phyloP scores from a whole-genome alignment of 2,113 vertebrate genomes.

The Conger conger region DNA sequence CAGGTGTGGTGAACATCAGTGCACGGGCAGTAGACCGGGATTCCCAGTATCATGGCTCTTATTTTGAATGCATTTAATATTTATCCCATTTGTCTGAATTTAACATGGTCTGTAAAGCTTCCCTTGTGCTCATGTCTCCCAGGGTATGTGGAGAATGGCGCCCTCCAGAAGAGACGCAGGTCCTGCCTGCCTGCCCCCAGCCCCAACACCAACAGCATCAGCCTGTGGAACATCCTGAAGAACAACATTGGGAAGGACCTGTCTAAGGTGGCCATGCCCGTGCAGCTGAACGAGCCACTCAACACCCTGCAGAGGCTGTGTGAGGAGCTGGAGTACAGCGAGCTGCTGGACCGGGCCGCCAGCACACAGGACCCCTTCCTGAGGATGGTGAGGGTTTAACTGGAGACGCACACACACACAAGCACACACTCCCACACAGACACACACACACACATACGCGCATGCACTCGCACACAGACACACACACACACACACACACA shows the following conservation, averaged over 20 bases:
- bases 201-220: constrained; percentile 85
- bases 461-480: background rate
- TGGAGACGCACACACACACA: too few relatives aligned
- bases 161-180: constrained; percentile 61
- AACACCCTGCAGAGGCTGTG: constrained; percentile 94
- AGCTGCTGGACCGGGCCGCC: constrained; percentile 86
- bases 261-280: constrained; percentile 96
- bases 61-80: background rate
- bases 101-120: background rate
- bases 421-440: too few relatives aligned
- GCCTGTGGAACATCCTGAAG: constrained; percentile 94
- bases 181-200: constrained; percentile 80
- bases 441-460: background rate
- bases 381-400: constrained; percentile 84
- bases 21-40: background rate
- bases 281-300: constrained; percentile 91
- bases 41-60: background rate
- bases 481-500: background rate
- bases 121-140: background rate
- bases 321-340: constrained; percentile 96
- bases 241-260: constrained; percentile 98
- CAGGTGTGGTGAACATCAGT: constrained; percentile 62
- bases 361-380: constrained; percentile 72
- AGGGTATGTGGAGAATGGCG: constrained; percentile 71
- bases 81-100: background rate